Percentiles rank a stretch among this genome's conserved stretches.
These are phyloP conservation scores for Coelogynopora nodosa DNA, from an alignment of 2,888 invertebrate species.

Conservation along the genomic window DNA sequence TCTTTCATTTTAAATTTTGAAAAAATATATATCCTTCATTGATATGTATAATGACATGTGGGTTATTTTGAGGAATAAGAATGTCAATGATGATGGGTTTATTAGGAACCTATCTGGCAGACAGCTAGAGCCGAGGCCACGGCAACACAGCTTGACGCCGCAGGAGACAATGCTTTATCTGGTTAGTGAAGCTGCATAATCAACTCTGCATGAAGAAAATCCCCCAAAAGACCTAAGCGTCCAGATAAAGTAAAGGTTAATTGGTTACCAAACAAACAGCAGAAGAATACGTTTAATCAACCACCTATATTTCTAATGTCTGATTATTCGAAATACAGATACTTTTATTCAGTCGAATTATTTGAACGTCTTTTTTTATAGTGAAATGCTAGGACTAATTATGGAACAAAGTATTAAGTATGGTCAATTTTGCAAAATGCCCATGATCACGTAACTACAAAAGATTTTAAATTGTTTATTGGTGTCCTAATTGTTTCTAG, in stretches of 20 bases:
- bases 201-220: not conserved
- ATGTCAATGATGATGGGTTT: too few relatives aligned
- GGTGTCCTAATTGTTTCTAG: conserved; percentile 6
- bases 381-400: not conserved
- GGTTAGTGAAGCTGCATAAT: not conserved
- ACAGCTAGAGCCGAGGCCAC: too few relatives aligned
- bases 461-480: conserved; percentile 41
- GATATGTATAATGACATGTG: too few relatives aligned
- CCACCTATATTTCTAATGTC: not conserved
- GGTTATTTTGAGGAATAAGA: too few relatives aligned
- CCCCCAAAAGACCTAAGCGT: too few relatives aligned
- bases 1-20: too few relatives aligned
- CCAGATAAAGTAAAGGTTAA: not conserved
- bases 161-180: not conserved
- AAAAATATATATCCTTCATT: too few relatives aligned
- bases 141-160: too few relatives aligned
- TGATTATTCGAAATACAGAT: not conserved
- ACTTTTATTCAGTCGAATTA: not conserved
- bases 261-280: not conserved
- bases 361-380: not conserved
- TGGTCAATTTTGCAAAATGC: not conserved
- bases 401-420: not conserved
- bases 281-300: not conserved
- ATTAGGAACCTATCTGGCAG: too few relatives aligned
- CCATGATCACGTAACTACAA: not conserved